A percentile compares a stretch with the other conserved stretches of the same genome.
phyloP scores from a whole-genome alignment of 2,113 vertebrate genomes.

The Cairina moschata region DNA sequence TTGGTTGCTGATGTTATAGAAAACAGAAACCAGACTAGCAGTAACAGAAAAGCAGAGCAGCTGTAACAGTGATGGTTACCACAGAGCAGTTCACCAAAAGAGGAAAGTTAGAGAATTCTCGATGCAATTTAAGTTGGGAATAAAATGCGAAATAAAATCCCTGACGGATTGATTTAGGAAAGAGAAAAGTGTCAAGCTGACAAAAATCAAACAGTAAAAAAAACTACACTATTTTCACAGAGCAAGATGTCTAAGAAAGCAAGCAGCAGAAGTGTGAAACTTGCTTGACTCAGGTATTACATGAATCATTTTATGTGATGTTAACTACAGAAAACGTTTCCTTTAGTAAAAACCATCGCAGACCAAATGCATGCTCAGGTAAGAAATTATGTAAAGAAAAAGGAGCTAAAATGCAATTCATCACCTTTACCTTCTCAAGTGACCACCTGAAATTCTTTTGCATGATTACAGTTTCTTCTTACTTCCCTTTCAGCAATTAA shows the following conservation, averaged over 20 bases:
- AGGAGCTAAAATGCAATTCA: constrained; percentile 17
- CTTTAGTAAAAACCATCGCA: constrained; percentile 30
- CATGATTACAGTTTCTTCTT: background rate
- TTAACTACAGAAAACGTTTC: constrained; percentile 12
- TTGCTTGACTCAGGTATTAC: background rate
- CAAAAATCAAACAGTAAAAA: background rate
- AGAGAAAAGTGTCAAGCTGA: background rate
- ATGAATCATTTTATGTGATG: background rate
- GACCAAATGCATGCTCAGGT: constrained; percentile 16
- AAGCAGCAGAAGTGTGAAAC: background rate
- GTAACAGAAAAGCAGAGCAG: background rate
- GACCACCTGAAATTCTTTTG: background rate
- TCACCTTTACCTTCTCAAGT: background rate
- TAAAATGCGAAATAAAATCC: background rate
- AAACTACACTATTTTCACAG: background rate
- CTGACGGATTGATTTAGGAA: background rate
- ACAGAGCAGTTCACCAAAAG: background rate
- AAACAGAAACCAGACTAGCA: background rate
- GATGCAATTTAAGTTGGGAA: background rate
- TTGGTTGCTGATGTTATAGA: background rate
- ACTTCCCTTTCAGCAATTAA: background rate
- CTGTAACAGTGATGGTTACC: background rate
- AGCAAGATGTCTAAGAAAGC: background rate
- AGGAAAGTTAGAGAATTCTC: background rate
- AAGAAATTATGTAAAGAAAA: constrained; percentile 42